These are phyloP conservation scores for Ernsta delagoae DNA, from an alignment of 2,888 invertebrate genomes.

Conservation along the genomic window DNA sequence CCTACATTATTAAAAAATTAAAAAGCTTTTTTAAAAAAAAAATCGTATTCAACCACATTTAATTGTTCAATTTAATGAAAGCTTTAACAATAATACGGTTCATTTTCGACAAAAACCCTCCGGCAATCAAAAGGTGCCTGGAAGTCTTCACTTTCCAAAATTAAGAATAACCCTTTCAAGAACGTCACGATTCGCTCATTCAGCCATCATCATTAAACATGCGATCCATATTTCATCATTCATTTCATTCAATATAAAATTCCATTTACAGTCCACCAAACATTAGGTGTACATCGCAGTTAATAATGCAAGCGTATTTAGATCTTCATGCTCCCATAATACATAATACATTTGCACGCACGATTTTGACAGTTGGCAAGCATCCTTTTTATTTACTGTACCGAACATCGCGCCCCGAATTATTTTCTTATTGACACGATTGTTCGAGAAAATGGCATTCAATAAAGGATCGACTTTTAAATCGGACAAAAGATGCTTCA, in stretches of 20 bases:
- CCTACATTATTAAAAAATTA: neutral
- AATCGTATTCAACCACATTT: constrained; percentile 21
- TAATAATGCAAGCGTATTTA: constrained; percentile 21
- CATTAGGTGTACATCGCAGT: constrained; percentile 37
- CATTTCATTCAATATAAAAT: constrained; percentile 48
- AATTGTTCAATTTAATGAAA: constrained; percentile 7
- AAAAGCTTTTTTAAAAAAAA: too few relatives aligned
- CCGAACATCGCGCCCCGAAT: constrained; percentile 42
- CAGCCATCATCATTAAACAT: constrained; percentile 41
- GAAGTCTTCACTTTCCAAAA: constrained; percentile 57
- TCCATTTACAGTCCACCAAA: constrained; percentile 41
- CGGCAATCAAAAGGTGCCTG: constrained; percentile 49
- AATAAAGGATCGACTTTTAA: constrained; percentile 46
- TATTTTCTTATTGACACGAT: constrained; percentile 45
- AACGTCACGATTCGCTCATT: constrained; percentile 57
- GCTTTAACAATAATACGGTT: constrained; percentile 13
- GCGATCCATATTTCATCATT: constrained; percentile 43
- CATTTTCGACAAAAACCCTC: constrained; percentile 33
- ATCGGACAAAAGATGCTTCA: constrained; percentile 63
- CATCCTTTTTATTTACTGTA: constrained; percentile 38
- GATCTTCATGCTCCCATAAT: constrained; percentile 23
- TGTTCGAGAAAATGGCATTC: constrained; percentile 44
- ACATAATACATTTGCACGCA: constrained; percentile 39
- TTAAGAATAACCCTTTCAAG: constrained; percentile 47
- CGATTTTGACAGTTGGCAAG: constrained; percentile 40